Evolutionary conservation across 2,797 vertebrate species (phyloP).

Genomic region (Mormyrus proboscirostris): DNA sequence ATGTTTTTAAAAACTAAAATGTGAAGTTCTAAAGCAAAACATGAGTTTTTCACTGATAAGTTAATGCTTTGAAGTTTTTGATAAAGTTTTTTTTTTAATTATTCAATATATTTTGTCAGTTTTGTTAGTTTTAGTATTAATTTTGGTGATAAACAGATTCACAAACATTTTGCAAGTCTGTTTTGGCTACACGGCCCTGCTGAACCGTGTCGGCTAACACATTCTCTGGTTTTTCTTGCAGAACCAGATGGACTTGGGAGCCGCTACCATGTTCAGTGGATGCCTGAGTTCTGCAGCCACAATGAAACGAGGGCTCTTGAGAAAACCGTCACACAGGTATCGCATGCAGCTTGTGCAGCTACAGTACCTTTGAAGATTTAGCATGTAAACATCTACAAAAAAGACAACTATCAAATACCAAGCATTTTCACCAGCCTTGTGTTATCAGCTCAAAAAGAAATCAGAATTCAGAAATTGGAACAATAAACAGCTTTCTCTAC

Average conservation of each 20-base stretch:
- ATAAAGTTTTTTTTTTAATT: neutral
- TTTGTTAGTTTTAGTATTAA: neutral
- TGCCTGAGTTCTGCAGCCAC: slow-evolving; percentile 75
- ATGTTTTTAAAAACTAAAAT: neutral
- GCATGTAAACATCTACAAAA: neutral
- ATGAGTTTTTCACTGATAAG: neutral
- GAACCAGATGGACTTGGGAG: slow-evolving; percentile 61
- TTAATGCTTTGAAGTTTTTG: neutral
- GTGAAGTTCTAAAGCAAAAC: neutral
- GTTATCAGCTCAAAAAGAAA: slow-evolving; percentile 38
- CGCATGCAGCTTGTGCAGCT: slow-evolving; percentile 31
- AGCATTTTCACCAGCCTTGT: neutral
- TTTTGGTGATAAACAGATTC: neutral
- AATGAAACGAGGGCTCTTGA: slow-evolving; percentile 69
- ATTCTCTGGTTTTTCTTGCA: slow-evolving; percentile 9
- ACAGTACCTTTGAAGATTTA: slow-evolving; percentile 26
- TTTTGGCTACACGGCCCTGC: too few relatives aligned
- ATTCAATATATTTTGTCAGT: neutral
- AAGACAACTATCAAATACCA: neutral
- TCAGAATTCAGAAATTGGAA: slow-evolving; percentile 23
- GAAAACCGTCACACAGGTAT: slow-evolving; percentile 77
- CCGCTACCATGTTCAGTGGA: slow-evolving; percentile 83
- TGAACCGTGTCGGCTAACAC: neutral
- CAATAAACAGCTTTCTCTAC: neutral
- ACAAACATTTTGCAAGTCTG: neutral